Evolutionary conservation across 2,888 invertebrate genomes (phyloP), one percentile per base, ranked within the genome.

Genomic region (Cheiracanthium punctorium): DNA sequence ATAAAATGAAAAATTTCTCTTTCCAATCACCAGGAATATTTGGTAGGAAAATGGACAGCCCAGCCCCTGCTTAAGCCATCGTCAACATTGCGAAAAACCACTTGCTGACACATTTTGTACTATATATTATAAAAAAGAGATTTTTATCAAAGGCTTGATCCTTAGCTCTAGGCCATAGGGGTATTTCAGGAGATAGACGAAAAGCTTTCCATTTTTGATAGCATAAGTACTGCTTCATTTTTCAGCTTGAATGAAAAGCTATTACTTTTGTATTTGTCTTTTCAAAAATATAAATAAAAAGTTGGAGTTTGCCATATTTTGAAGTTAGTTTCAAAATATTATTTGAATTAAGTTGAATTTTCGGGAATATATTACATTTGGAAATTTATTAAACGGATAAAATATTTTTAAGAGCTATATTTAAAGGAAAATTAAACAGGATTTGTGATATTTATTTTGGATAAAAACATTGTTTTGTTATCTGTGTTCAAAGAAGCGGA

Each of bases 171-270:
- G 58, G 58, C 58, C 24, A 58, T 5, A 58, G 24, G 58, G 58
- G 24, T 58, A 58, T 58, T 58, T 58, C 24, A 17, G 17, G 24
- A 58, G 58, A 58, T 58, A 58, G 58, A 58, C 58, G 24, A 58
- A 58, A 58, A 58, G 58, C 58, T 24, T 58, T 24, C 58, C 58
- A 20, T 12, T 5, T 24, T 48, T 24, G 58, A 58, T 58, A 58
- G 58, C 4, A 24, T 58, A 58, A 58, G 58, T 12, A 58, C 58
- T 24, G 24, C 58, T 58, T 58, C 58, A 58, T 58, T 58, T 58
- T 58, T 58, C 58, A 58, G 58, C 58, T 58, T 24, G 58, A 58
- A 58, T 58, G 58, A 58, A 58, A 58, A 58, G 58, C 58, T 58
- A 58, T 58, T 58, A 58, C 58, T 58, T 58, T 58, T 58, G 24